Conservation (phyloP, 1,140 invertebrate species). For the Musca vetustissima region DNA sequence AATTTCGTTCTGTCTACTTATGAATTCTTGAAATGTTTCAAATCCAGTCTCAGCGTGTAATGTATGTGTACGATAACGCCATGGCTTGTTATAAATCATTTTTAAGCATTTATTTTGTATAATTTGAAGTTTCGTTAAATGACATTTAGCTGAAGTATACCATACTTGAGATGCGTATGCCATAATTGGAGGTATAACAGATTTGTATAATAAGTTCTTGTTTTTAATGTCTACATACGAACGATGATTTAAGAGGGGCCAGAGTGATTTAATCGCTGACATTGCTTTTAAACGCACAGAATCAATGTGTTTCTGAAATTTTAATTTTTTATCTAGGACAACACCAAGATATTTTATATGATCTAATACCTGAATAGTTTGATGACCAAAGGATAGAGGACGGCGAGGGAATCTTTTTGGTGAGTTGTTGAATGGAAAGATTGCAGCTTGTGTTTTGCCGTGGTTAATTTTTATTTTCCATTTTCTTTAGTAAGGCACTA, state of each 20-base stretch:
- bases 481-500: conserved; percentile 4
- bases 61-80: no score
- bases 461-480: conserved; percentile 15
- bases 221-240: conserved; percentile 8
- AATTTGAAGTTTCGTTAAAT: no score
- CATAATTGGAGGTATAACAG: background rate
- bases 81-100: no score
- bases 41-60: no score
- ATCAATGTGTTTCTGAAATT: background rate
- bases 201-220: conserved; percentile 3
- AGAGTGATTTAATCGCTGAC: background rate
- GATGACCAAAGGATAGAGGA: background rate
- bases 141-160: no score
- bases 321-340: conserved; percentile 16
- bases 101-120: no score
- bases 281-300: background rate
- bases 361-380: background rate
- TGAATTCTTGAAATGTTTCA: no score
- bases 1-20: no score
- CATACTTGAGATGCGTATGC: no score
- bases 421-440: background rate
- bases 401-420: background rate
- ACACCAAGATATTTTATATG: conserved; percentile 11
- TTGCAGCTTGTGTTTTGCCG: background rate
- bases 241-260: background rate